Evolutionary conservation across 2,113 vertebrate species (phyloP), one percentile per base, ranked within the genome.

Genomic region (Gobius niger): DNA sequence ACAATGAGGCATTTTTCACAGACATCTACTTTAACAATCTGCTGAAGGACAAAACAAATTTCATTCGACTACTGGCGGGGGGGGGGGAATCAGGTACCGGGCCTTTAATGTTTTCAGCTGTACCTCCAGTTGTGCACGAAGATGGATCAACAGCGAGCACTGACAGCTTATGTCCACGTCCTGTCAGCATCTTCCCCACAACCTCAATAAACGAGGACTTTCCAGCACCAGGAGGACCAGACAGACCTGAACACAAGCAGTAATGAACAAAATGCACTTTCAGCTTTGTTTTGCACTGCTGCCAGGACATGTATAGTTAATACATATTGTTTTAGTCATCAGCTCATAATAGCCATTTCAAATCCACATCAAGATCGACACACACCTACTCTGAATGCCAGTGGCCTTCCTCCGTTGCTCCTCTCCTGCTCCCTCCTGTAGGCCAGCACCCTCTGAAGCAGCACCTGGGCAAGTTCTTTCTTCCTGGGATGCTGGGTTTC

Each of bases 201-300:
- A 94, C 95, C 85, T 99, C 98, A 71, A 99, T 98, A 86, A 99
- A 99, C 15, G 96, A 95, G 0, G 98, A 99, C 87, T 99, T 99
- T 54, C 98, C 97, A 76, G 97, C 98, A 81, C 98, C 98, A 8
- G 97, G 98, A 50, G 98, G 97, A 47, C 98, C 98, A 7, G 98
- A 98, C 73, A 99, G 87, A 34, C 97, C 98, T 99, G 85, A 59
- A 18, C 18, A 63, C 13, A 59, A 7, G 4, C 6, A 7, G 7
- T 1, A 5, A 11, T 9, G 12, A 54, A 40, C 1, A 14, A 34
- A 13, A 57, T 14, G 13, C 19, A 40, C 19, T 15, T 7, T 34
- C 52, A 54, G 52, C 9, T 53, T 3, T 9, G 18, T 16, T 2
- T 10, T 15, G 7, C 47, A 12, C 47, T 13, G 47, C 47, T 15